Conservation (phyloP, 2,113 vertebrate species). For the Aix galericulata region DNA sequence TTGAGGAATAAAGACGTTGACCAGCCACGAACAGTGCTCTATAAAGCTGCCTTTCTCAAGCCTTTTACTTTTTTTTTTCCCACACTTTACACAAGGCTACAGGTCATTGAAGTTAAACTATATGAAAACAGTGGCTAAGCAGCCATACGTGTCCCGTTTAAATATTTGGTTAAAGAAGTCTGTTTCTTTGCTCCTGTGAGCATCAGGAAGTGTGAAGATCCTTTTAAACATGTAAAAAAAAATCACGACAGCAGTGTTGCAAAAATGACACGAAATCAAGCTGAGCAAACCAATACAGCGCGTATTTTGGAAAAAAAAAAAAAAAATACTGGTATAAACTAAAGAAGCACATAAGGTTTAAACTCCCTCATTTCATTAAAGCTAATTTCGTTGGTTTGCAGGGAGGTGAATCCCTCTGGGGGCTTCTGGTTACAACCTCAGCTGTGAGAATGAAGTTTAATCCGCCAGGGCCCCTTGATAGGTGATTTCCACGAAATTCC, state of each 20-base stretch:
- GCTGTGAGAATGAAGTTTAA: conserved; percentile 41
- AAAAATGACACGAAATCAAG: conserved; percentile 30
- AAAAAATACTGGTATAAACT: conserved; percentile 1
- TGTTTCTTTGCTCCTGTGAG: conserved; percentile 33
- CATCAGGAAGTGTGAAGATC: conserved; percentile 44
- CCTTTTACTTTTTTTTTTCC: conserved; percentile 2
- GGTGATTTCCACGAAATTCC: conserved; percentile 21
- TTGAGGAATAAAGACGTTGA: neutral
- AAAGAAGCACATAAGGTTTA: neutral
- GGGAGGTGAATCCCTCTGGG: neutral
- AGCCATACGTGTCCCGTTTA: conserved; percentile 34
- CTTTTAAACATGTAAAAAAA: neutral
- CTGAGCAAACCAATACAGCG: neutral
- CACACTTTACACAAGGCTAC: neutral
- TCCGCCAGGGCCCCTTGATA: neutral
- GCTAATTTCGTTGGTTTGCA: neutral
- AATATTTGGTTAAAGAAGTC: conserved; percentile 38
- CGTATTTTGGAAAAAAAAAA: neutral
- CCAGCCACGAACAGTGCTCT: neutral
- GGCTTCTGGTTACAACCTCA: conserved; percentile 32
- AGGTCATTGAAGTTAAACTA: conserved; percentile 20
- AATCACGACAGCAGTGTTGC: conserved; percentile 18
- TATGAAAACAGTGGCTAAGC: neutral
- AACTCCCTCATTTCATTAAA: conserved; percentile 9
- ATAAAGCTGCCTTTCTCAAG: conserved; percentile 12